Percentiles rank a stretch among this genome's conserved stretches.
Conservation (phyloP, 1,140 invertebrate genomes). For the Drosophila repletoides region DNA sequence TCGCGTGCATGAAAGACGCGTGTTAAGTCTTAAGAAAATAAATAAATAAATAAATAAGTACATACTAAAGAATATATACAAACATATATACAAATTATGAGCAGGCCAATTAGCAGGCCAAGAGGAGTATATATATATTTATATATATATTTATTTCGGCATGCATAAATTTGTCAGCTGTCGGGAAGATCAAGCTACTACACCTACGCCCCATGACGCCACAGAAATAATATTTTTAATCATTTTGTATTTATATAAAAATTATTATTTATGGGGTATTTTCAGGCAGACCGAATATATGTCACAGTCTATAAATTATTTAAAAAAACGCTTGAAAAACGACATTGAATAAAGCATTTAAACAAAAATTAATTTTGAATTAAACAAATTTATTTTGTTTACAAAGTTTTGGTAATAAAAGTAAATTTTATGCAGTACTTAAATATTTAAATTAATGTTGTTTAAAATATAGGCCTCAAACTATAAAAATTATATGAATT, state of each 20-base stretch:
- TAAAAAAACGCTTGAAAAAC: no score
- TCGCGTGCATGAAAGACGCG: conserved; percentile 3
- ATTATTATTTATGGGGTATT: background rate
- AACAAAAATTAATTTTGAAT: no score
- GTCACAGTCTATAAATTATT: no score
- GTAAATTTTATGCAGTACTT: no score
- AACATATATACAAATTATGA: conserved; percentile 27
- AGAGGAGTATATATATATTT: conserved; percentile 16
- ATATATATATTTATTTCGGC: no score
- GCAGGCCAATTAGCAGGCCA: conserved; percentile 50
- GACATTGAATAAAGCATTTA: no score
- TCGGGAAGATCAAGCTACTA: conserved; percentile 43
- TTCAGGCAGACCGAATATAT: no score
- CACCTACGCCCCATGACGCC: conserved; percentile 17
- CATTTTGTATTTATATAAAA: conserved; percentile 5
- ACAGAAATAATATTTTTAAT: conserved; percentile 21
- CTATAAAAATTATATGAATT: no score
- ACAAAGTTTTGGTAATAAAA: no score
- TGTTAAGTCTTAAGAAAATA: conserved; percentile 28
- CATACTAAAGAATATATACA: background rate
- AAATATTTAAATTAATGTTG: no score
- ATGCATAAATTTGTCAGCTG: conserved; percentile 68
- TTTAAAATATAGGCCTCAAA: no score
- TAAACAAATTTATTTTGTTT: no score
- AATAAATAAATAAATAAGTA: conserved; percentile 23